Conservation (phyloP, 2,113 vertebrate species). For the Calyptommatus sinebrachiatus region DNA sequence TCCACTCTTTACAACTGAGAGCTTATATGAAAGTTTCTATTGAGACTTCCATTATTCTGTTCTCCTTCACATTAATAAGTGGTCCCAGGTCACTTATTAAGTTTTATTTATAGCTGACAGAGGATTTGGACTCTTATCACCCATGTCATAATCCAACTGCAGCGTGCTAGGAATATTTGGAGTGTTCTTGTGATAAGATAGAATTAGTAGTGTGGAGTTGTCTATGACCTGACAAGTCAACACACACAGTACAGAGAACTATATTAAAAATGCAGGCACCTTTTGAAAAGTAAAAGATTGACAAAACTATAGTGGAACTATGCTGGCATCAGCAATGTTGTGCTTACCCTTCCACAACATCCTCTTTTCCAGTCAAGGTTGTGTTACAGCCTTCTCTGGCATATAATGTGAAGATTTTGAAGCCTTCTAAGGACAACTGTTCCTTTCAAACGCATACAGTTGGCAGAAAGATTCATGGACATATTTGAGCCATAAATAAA, state of each 20-base stretch:
- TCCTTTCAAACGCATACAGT: slow-evolving; percentile 36
- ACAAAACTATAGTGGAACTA: slow-evolving; percentile 35
- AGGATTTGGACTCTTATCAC: too few species aligned
- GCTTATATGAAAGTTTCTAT: too few species aligned
- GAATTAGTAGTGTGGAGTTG: slow-evolving; percentile 31
- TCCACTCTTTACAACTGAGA: too few species aligned
- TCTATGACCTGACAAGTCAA: slow-evolving; percentile 32
- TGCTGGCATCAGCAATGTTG: slow-evolving; percentile 24
- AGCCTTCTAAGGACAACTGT: slow-evolving; percentile 43
- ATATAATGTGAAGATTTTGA: slow-evolving; percentile 7
- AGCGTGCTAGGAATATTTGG: too few species aligned
- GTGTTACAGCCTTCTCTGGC: slow-evolving; percentile 37
- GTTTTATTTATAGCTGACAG: too few species aligned
- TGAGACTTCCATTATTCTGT: too few species aligned
- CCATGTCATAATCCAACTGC: too few species aligned
- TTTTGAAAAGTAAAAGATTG: slow-evolving; percentile 33
- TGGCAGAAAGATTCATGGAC: slow-evolving; percentile 53
- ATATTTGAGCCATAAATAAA: slow-evolving; percentile 49
- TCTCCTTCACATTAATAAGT: too few species aligned
- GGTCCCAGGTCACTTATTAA: too few species aligned
- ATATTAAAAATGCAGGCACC: slow-evolving; percentile 19
- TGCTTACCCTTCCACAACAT: not conserved
- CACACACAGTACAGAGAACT: slow-evolving; percentile 22
- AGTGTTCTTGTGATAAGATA: slow-evolving; percentile 6
- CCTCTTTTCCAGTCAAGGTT: not conserved